phyloP scores from a whole-genome alignment of 2,113 vertebrate genomes.

The Phocoena phocoena region DNA sequence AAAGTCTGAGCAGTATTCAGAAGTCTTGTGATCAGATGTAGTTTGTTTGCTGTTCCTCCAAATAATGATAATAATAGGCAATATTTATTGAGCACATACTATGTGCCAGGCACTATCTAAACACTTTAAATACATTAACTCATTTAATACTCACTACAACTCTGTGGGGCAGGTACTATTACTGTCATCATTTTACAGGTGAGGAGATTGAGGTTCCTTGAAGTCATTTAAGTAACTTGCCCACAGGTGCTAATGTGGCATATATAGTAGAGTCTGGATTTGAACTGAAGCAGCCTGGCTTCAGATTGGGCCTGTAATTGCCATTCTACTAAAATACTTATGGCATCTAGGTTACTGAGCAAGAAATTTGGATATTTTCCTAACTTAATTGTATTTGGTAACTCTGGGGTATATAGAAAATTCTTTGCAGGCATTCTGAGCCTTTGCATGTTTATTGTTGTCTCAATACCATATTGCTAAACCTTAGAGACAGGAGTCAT shows the following conservation, averaged over 20 bases:
- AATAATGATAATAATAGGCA: not conserved
- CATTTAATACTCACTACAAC: not conserved
- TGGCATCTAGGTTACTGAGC: not conserved
- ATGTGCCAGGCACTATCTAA: not conserved
- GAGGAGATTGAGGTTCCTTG: not conserved
- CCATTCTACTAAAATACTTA: not conserved
- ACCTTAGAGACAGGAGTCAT: not conserved
- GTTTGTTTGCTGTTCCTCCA: conserved; percentile 36
- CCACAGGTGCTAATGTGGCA: not conserved
- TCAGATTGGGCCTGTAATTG: not conserved
- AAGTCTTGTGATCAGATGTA: conserved; percentile 8
- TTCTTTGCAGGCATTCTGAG: not conserved
- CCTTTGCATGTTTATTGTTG: not conserved
- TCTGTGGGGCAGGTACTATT: not conserved
- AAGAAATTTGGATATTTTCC: conserved; percentile 25
- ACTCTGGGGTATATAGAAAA: not conserved
- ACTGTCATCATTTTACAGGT: not conserved
- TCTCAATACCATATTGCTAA: not conserved
- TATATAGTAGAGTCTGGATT: not conserved
- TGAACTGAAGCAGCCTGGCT: not conserved
- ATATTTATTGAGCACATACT: conserved; percentile 16
- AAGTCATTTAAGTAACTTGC: conserved; percentile 1
- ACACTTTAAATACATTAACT: not conserved
- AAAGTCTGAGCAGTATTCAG: conserved; percentile 8
- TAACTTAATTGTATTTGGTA: not conserved